Base-by-base conservation (phyloP, 2,113 vertebrate genomes). In the Microcebus ravelobensis region DNA sequence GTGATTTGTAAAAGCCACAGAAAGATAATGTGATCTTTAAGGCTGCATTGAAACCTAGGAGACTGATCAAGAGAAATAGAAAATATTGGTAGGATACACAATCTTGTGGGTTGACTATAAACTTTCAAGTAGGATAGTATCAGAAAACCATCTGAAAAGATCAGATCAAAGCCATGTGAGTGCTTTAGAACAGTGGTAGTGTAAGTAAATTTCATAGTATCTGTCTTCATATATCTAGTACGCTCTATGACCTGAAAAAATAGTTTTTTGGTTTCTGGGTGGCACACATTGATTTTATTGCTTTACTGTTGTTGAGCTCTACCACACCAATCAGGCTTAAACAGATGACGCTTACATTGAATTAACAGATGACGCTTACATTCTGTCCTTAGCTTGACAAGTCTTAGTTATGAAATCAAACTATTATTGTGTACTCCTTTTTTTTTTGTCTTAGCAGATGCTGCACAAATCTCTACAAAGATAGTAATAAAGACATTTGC, bases 391-490 rank as follows among this genome's bases (percentile, higher is more conserved):
- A 92, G 10, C 2, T 73, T 86, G 31, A 94, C 25, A 91, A 91
- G 18, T 59, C n/a, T 84, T 83, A 52, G n/a, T 89, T 93, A 55
- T 71, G 76, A 96, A 98, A 92, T 96, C 81, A 96, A 92, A 92
- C 94, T 90, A 92, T 76, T 92, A 86, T 96, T 97, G 95, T 80
- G n/a, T 85, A 81, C 42, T 85, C 42, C 42, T 36, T 34, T 50
- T 55, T 36, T 34, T 77, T 55, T 50, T 50, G 96, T 87, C 61
- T 80, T 85, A 97, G 90, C 87, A 97, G 98, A 97, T 95, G 93
- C 65, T 96, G 57, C 68, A 94, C 97, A 71, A 96, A 97, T 97
- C 95, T 95, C 96, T 98, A 94, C 97, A 96, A 95, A 96, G 90
- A 93, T 87, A 36, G 48, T 77, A 83, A 96, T 95, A 96, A 97